Evolutionary conservation across 1,140 invertebrate species (phyloP).

Genomic region (Bacillus rossius): DNA sequence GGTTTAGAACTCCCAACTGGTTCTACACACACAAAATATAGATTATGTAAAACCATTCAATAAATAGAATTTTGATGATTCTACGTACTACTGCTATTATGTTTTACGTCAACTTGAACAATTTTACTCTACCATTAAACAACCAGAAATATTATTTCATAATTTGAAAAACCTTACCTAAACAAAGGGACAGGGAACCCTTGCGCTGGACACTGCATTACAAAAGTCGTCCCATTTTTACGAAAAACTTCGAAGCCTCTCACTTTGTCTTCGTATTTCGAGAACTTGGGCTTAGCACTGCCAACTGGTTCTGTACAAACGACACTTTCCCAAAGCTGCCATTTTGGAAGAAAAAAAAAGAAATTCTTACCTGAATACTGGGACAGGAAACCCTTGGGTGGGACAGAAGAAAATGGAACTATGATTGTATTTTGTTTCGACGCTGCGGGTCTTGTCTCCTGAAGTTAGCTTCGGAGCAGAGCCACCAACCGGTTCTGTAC

Average conservation of each 20-base stretch:
- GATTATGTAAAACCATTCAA: too few species aligned
- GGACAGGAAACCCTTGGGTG: slow-evolving; percentile 18
- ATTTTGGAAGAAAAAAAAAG: slow-evolving; percentile 10
- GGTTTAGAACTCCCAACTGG: slow-evolving; percentile 50
- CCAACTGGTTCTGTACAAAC: slow-evolving; percentile 61
- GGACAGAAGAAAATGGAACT: slow-evolving; percentile 29
- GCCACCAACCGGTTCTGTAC: slow-evolving; percentile 35
- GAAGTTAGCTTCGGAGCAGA: slow-evolving; percentile 25
- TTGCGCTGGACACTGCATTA: slow-evolving; percentile 66
- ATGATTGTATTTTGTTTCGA: slow-evolving; percentile 35
- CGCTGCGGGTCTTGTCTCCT: slow-evolving; percentile 42
- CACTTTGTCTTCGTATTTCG: slow-evolving; percentile 46
- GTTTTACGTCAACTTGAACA: too few species aligned
- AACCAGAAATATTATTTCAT: too few species aligned
- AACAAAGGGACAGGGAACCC: slow-evolving; percentile 61
- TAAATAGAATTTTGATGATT: too few species aligned
- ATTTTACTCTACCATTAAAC: too few species aligned
- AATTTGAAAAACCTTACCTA: slow-evolving; percentile 55
- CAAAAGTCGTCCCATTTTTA: slow-evolving; percentile 42
- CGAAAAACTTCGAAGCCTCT: slow-evolving; percentile 19
- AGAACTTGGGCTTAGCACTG: slow-evolving; percentile 67
- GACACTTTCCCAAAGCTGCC: neutral
- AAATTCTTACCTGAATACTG: slow-evolving; percentile 35
- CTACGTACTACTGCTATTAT: too few species aligned
- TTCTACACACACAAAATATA: slow-evolving; percentile 39